Evolutionary conservation across 2,888 invertebrate genomes (phyloP).

Genomic region (Sinohyriopsis cumingii): DNA sequence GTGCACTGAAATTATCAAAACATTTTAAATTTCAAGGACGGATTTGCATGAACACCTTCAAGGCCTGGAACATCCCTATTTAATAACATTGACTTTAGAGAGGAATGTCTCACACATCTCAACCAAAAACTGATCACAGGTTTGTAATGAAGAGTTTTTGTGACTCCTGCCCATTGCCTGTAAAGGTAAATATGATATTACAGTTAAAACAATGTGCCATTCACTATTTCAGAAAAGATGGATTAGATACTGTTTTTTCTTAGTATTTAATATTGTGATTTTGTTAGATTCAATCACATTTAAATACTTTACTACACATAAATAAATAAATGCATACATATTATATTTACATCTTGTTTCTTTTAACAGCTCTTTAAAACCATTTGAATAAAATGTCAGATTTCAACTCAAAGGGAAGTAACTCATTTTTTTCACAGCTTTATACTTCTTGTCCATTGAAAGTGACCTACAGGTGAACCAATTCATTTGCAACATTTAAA

Average conservation of each 20-base stretch:
- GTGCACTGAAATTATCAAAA: too few relatives aligned
- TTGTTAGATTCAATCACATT: background rate
- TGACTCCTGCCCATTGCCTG: slow-evolving; percentile 53
- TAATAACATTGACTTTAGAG: slow-evolving; percentile 41
- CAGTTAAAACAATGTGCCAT: background rate
- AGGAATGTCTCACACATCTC: slow-evolving; percentile 59
- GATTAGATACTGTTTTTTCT: background rate
- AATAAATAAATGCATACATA: too few relatives aligned
- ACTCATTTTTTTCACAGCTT: too few relatives aligned
- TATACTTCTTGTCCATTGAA: too few relatives aligned
- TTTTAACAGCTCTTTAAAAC: too few relatives aligned
- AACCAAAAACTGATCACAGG: slow-evolving; percentile 55
- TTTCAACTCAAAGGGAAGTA: too few relatives aligned
- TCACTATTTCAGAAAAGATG: too few relatives aligned
- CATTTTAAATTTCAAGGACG: background rate
- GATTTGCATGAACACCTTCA: background rate
- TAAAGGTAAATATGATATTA: slow-evolving; percentile 7
- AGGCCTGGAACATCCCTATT: background rate
- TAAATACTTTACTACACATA: too few relatives aligned
- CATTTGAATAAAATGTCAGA: too few relatives aligned
- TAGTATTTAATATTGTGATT: background rate
- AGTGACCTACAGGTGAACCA: too few relatives aligned
- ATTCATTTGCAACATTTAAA: too few relatives aligned
- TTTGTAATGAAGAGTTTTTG: slow-evolving; percentile 42
- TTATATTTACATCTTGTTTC: too few relatives aligned